Evolutionary conservation across 1,140 invertebrate genomes (phyloP).

Genomic region (Drosophila repletoides): DNA sequence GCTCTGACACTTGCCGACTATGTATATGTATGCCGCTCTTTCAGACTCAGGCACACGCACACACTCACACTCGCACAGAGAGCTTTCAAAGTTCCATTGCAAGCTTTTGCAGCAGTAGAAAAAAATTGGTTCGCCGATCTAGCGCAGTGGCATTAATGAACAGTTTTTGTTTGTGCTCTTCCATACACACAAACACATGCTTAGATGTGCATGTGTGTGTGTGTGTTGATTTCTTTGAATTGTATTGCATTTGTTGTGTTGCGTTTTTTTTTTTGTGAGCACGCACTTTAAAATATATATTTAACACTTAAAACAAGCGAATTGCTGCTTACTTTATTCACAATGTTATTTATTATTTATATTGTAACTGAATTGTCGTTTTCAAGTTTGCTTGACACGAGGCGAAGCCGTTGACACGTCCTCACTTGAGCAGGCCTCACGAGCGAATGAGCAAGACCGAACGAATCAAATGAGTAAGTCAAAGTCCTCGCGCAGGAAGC

Average conservation of each 20-base stretch:
- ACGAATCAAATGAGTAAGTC: slow-evolving; percentile 52
- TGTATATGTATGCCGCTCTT: slow-evolving; percentile 22
- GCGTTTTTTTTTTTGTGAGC: slow-evolving; percentile 2
- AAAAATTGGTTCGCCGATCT: slow-evolving; percentile 37
- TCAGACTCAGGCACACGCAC: not conserved
- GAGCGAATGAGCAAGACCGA: slow-evolving; percentile 48
- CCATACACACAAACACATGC: not conserved
- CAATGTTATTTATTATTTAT: slow-evolving; percentile 21
- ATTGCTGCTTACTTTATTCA: slow-evolving; percentile 33
- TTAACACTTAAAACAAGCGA: slow-evolving; percentile 12
- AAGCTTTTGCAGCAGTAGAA: slow-evolving; percentile 40
- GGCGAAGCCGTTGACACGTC: slow-evolving; percentile 53
- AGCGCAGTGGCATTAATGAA: slow-evolving; percentile 43
- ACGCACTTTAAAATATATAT: slow-evolving; percentile 5
- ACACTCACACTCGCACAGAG: not conserved
- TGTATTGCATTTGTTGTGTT: slow-evolving; percentile 10
- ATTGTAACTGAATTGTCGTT: slow-evolving; percentile 1
- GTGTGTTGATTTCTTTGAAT: not conserved
- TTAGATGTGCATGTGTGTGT: not conserved
- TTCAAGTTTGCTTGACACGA: slow-evolving; percentile 8
- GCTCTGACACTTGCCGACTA: slow-evolving; percentile 38
- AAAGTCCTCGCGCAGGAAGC: slow-evolving; percentile 78
- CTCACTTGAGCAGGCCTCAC: slow-evolving; percentile 55
- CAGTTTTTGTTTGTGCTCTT: slow-evolving; percentile 37
- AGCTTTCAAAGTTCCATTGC: slow-evolving; percentile 39